Percentiles rank a stretch among this genome's conserved stretches.
phyloP scores from a whole-genome alignment of 1,140 invertebrate genomes.

The Meloidogyne exigua region DNA sequence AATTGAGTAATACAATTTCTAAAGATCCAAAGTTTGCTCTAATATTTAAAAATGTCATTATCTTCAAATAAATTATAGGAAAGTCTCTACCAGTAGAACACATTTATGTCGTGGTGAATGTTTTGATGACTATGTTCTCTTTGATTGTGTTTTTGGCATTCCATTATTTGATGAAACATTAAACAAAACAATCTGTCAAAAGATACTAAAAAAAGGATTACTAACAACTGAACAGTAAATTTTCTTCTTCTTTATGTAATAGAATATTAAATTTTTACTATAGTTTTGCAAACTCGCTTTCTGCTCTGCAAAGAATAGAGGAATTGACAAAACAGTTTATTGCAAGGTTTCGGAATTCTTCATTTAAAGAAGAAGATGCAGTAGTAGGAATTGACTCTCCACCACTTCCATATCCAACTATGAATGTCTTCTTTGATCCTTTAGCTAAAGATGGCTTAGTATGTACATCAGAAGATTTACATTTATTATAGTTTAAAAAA shows the following conservation, averaged over 20 bases:
- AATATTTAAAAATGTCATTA: neutral
- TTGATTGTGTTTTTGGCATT: conserved; percentile 60
- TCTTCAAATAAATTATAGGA: conserved; percentile 32
- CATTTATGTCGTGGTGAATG: conserved; percentile 39
- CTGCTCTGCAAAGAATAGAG: conserved; percentile 41
- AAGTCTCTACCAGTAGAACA: conserved; percentile 32
- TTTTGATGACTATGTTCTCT: conserved; percentile 55
- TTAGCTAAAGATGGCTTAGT: neutral
- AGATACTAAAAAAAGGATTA: conserved; percentile 43
- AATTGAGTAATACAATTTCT: conserved; percentile 21
- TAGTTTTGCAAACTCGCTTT: conserved; percentile 50
- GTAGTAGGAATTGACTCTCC: neutral
- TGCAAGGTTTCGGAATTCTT: conserved; percentile 4
- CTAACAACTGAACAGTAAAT: conserved; percentile 50
- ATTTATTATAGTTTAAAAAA: neutral
- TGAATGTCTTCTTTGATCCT: neutral
- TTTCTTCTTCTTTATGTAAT: neutral
- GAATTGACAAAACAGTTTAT: conserved; percentile 39
- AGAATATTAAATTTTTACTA: conserved; percentile 23
- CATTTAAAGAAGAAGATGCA: neutral
- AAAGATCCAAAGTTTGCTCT: conserved; percentile 24
- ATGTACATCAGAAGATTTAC: neutral
- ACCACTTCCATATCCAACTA: neutral
- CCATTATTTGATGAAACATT: conserved; percentile 57
- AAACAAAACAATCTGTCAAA: conserved; percentile 54